Percentiles rank a stretch among this genome's conserved stretches.
These are phyloP conservation scores for Takifugu flavidus DNA, from an alignment of 2,113 vertebrate species.

Conservation along the genomic window DNA sequence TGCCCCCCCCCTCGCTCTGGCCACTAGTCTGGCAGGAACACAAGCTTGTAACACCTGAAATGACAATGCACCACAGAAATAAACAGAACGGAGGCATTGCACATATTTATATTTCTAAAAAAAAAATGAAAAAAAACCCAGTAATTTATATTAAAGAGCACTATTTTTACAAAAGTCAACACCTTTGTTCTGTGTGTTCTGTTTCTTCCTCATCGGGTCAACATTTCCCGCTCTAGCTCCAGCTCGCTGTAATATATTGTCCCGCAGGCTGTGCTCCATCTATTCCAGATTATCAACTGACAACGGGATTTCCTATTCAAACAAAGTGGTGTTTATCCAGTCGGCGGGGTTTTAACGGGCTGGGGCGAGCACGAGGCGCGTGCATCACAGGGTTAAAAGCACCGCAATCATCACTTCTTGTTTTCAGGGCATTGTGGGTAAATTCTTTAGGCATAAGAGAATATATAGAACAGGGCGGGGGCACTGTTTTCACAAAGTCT, in stretches of 20 bases:
- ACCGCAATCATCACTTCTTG: constrained; percentile 37
- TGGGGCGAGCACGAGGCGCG: background rate
- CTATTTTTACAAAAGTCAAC: constrained; percentile 94
- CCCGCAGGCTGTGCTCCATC: constrained; percentile 36
- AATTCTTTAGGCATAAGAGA: constrained; percentile 53
- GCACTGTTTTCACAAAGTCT: background rate
- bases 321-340: constrained; percentile 16
- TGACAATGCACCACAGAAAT: constrained; percentile 68
- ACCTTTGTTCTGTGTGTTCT: constrained; percentile 46
- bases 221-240: constrained; percentile 41
- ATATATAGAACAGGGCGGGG: constrained; percentile 18
- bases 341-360: background rate
- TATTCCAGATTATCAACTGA: constrained; percentile 42
- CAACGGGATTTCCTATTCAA: constrained; percentile 52
- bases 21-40: constrained; percentile 82
- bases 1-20: constrained; percentile 68
- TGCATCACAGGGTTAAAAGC: constrained; percentile 25
- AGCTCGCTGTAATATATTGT: constrained; percentile 45
- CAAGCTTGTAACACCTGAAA: constrained; percentile 91
- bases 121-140: constrained; percentile 73
- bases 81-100: constrained; percentile 87
- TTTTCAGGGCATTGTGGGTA: constrained; percentile 52
- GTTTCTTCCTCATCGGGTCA: constrained; percentile 41
- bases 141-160: constrained; percentile 99
- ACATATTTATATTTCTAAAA: constrained; percentile 99